Percentiles rank a stretch among this genome's conserved stretches.
Conservation (phyloP, 64 coral and sea anemone genomes). For the Montipora sp. region DNA sequence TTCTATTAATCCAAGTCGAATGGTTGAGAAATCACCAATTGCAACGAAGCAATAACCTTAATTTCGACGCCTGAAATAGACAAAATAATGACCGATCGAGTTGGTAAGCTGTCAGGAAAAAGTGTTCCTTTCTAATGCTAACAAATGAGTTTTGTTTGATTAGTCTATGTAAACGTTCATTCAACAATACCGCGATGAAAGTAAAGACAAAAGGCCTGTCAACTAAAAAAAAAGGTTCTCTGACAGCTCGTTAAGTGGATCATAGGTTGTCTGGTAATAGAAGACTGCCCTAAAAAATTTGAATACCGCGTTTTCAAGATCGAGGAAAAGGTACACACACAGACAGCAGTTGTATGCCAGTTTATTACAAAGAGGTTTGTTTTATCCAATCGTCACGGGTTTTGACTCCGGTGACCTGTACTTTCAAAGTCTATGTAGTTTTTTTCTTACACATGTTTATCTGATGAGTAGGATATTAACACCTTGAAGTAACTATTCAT, state of each 20-base stretch:
- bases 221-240: neutral
- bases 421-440: too few relatives aligned
- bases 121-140: neutral
- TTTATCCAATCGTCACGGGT: too few relatives aligned
- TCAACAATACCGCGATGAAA: neutral
- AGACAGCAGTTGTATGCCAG: too few relatives aligned
- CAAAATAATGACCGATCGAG: neutral
- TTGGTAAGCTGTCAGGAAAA: neutral
- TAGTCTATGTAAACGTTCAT: slow-evolving; percentile 19
- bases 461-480: too few relatives aligned
- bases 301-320: neutral
- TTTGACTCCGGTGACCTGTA: too few relatives aligned
- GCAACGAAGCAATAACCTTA: neutral
- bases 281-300: neutral
- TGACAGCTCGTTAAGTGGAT: slow-evolving; percentile 27
- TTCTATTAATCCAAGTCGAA: neutral
- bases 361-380: too few relatives aligned
- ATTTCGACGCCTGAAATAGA: neutral
- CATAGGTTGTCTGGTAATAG: neutral
- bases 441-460: too few relatives aligned
- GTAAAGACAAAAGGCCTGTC: slow-evolving; percentile 14
- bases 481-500: neutral
- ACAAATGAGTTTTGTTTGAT: slow-evolving; percentile 1
- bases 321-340: too few relatives aligned
- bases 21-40: neutral